Percentiles rank a stretch among this genome's conserved stretches.
These are phyloP conservation scores for Myotis lucifugus DNA, from an alignment of 2,113 vertebrate species.

Conservation along the genomic window DNA sequence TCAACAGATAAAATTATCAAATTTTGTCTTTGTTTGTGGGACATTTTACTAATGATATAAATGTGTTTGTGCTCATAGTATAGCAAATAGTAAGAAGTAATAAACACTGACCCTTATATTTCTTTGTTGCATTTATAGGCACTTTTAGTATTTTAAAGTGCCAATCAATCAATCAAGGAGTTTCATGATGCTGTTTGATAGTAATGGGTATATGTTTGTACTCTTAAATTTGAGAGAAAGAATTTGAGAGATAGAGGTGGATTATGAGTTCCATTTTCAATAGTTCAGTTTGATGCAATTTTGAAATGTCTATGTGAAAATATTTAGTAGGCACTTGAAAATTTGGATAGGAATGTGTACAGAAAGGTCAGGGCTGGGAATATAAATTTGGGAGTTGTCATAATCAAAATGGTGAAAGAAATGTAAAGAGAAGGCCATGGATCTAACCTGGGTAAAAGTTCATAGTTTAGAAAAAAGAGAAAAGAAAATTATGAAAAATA, in stretches of 20 bases:
- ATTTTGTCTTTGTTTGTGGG: slow-evolving; percentile 45
- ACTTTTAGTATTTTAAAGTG: slow-evolving; percentile 51
- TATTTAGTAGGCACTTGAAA: slow-evolving; percentile 28
- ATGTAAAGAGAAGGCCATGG: not conserved
- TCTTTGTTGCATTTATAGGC: slow-evolving; percentile 22
- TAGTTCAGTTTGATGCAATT: slow-evolving; percentile 6
- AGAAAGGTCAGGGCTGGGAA: not conserved
- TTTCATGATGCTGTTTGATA: slow-evolving; percentile 34
- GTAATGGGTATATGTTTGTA: not conserved
- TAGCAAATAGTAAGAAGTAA: slow-evolving; percentile 7
- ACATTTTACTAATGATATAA: slow-evolving; percentile 14
- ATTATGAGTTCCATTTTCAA: slow-evolving; percentile 20
- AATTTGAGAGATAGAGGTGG: not conserved
- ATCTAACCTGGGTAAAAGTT: slow-evolving; percentile 12
- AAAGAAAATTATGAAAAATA: not conserved
- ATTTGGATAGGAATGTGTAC: not conserved
- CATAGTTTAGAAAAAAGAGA: not conserved
- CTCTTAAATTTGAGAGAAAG: not conserved
- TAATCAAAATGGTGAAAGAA: not conserved
- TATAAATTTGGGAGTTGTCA: not conserved
- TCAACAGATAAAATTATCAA: slow-evolving; percentile 27
- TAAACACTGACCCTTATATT: not conserved
- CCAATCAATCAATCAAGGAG: not conserved
- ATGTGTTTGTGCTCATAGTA: not conserved
- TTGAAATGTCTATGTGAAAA: slow-evolving; percentile 38